Percentiles rank a stretch among this genome's conserved stretches.
These are phyloP conservation scores for Cygnus atratus DNA, from an alignment of 2,113 vertebrate species.

Conservation along the genomic window DNA sequence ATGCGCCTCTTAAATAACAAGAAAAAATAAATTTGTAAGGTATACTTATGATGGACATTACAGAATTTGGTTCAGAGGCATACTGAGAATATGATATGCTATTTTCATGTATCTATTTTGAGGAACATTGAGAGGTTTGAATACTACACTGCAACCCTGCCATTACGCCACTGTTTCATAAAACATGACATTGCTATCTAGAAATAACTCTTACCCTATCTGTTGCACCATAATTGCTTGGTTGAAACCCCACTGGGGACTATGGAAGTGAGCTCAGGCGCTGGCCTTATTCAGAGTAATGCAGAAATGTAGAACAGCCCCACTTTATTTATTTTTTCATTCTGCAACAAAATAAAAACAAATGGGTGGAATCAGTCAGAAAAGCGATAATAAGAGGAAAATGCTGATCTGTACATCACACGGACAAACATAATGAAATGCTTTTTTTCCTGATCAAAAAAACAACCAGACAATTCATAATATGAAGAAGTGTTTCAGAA, in stretches of 20 bases:
- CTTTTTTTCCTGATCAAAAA: not conserved
- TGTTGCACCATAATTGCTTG: not conserved
- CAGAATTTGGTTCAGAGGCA: not conserved
- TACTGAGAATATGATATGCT: not conserved
- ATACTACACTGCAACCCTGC: not conserved
- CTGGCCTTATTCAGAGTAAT: not conserved
- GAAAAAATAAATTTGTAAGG: not conserved
- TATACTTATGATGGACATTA: not conserved
- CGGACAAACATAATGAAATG: not conserved
- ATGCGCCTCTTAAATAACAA: not conserved
- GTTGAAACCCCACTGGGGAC: not conserved
- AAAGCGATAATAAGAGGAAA: not conserved
- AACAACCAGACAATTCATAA: not conserved
- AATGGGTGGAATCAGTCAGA: not conserved
- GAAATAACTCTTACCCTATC: not conserved
- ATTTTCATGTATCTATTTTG: not conserved
- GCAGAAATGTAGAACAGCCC: not conserved
- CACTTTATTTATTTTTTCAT: not conserved
- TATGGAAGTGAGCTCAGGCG: accelerated
- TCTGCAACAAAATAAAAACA: not conserved
- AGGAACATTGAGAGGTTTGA: not conserved
- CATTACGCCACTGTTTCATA: not conserved
- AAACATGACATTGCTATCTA: not conserved
- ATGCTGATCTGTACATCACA: not conserved
- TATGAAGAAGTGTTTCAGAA: not conserved